These are phyloP conservation scores for Trachelus tabidus DNA, from an alignment of 2,888 invertebrate species.

Conservation along the genomic window DNA sequence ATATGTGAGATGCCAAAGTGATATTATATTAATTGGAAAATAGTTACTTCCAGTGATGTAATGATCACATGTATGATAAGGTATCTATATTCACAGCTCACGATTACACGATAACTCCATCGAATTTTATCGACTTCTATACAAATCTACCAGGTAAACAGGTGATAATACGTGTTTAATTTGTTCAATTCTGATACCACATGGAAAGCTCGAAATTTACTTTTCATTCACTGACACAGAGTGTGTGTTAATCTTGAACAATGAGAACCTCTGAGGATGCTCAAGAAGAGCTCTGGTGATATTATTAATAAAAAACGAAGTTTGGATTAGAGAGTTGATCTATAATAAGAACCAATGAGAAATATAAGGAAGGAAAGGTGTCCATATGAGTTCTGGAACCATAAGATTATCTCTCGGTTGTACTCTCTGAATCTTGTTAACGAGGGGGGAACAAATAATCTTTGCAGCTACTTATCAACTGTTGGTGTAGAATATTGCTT, in stretches of 20 bases:
- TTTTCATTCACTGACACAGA: too few species aligned
- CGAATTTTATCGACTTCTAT: constrained; percentile 5
- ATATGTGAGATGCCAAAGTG: background rate
- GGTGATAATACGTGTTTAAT: too few species aligned
- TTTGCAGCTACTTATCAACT: constrained; percentile 34
- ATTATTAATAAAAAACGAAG: too few species aligned
- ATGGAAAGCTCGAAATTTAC: too few species aligned
- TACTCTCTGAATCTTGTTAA: constrained; percentile 40
- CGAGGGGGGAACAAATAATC: constrained; percentile 37
- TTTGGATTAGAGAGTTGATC: background rate
- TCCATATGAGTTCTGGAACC: constrained; percentile 34
- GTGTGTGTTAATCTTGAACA: too few species aligned
- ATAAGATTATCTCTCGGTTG: constrained; percentile 32
- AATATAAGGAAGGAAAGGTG: constrained; percentile 31
- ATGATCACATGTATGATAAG: constrained; percentile 16
- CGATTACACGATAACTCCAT: constrained; percentile 4
- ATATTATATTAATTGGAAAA: constrained; percentile 13
- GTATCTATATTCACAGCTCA: constrained; percentile 12
- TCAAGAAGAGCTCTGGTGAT: constrained; percentile 33
- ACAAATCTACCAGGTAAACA: background rate
- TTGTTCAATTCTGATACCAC: too few species aligned
- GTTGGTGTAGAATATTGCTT: background rate
- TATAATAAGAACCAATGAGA: background rate
- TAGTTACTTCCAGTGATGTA: constrained; percentile 14
- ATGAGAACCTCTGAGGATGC: too few species aligned